phyloP scores from a whole-genome alignment of 2,888 invertebrate species.

The Emesis russula region DNA sequence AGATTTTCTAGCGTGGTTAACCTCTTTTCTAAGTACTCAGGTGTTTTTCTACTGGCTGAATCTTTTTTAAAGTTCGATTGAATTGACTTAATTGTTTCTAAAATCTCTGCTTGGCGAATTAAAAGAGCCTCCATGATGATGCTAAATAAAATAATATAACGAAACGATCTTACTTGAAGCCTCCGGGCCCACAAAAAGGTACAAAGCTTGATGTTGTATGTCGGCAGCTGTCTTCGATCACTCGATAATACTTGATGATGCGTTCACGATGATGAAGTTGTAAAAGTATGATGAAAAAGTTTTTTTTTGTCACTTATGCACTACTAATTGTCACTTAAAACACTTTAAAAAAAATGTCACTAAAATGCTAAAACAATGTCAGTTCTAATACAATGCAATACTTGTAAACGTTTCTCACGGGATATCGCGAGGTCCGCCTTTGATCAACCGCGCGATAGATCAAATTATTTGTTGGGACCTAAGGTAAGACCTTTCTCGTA shows the following conservation, averaged over 20 bases:
- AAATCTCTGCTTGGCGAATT: constrained; percentile 38
- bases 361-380: no score
- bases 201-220: background rate
- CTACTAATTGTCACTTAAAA: background rate
- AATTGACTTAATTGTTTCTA: constrained; percentile 28
- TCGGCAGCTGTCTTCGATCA: no score
- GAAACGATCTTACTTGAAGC: constrained; percentile 37
- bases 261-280: no score
- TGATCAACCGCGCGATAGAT: background rate
- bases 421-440: constrained; percentile 9
- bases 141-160: background rate
- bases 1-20: constrained; percentile 25
- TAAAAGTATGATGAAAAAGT: background rate
- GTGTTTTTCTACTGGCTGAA: constrained; percentile 37
- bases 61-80: constrained; percentile 55
- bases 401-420: background rate
- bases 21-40: constrained; percentile 38
- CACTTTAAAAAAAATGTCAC: background rate
- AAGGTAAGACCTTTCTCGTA: background rate
- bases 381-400: no score
- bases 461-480: background rate
- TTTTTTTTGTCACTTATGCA: background rate
- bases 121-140: constrained; percentile 30
- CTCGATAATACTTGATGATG: background rate
- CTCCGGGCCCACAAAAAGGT: background rate